These are phyloP conservation scores for Ficedula albicollis DNA, from an alignment of 2,797 vertebrate genomes.

Conservation along the genomic window DNA sequence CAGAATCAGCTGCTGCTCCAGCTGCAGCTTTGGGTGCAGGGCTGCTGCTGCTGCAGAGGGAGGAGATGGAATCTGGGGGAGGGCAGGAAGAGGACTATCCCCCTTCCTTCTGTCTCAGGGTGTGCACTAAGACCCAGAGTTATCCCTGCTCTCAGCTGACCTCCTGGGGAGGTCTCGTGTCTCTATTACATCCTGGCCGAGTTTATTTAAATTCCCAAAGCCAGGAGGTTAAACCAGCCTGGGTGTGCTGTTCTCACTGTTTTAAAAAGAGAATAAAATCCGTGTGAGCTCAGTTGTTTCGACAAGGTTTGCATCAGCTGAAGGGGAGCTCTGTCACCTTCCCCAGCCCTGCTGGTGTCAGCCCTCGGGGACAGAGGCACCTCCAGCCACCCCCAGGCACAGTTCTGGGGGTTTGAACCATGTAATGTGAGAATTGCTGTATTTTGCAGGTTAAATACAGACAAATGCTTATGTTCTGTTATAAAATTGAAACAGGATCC, in stretches of 20 bases:
- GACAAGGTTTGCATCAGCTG: not conserved
- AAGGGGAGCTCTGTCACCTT: not conserved
- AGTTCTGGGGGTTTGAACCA: not conserved
- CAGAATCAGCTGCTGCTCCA: accelerated
- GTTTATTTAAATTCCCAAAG: not conserved
- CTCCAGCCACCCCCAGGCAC: not conserved
- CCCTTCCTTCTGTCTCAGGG: not conserved
- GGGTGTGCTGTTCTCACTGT: accelerated
- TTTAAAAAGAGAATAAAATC: accelerated
- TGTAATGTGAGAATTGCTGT: accelerated
- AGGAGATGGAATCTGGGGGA: not conserved
- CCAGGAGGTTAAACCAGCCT: not conserved
- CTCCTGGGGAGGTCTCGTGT: accelerated
- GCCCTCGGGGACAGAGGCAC: not conserved
- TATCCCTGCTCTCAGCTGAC: not conserved
- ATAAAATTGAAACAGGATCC: not conserved
- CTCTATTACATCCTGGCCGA: not conserved
- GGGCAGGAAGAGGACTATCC: not conserved
- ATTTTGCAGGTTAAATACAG: not conserved
- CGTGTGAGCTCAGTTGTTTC: accelerated
- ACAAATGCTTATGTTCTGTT: not conserved
- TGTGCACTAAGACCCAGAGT: accelerated
- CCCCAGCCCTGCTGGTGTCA: not conserved
- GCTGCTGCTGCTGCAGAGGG: not conserved
- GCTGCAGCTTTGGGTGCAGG: accelerated